Percentiles rank a stretch among this genome's conserved stretches.
These are phyloP conservation scores for Takifugu flavidus DNA, from an alignment of 2,113 vertebrate genomes.

Conservation along the genomic window DNA sequence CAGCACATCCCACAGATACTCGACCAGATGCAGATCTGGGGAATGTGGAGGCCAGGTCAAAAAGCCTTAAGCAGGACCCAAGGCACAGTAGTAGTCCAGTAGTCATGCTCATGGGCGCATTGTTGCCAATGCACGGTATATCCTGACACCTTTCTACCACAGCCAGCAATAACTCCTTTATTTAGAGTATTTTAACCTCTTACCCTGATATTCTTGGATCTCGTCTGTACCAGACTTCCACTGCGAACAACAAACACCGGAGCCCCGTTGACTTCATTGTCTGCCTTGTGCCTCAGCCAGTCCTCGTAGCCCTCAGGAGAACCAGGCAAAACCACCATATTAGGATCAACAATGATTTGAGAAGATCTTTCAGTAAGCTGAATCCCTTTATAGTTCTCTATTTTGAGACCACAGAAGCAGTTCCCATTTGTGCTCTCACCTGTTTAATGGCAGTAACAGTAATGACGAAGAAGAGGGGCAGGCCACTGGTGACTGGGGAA, in stretches of 20 bases:
- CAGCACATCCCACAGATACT: too few relatives aligned
- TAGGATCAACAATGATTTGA: too few relatives aligned
- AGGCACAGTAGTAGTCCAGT: too few relatives aligned
- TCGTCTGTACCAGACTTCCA: slow-evolving; percentile 95
- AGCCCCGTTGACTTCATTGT: slow-evolving; percentile 97
- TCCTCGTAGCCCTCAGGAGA: slow-evolving; percentile 90
- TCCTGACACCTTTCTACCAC: too few relatives aligned
- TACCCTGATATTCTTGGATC: slow-evolving; percentile 97
- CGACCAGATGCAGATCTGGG: too few relatives aligned
- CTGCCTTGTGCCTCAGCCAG: slow-evolving; percentile 96
- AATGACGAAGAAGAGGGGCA: slow-evolving; percentile 99
- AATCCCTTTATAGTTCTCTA: slow-evolving; percentile 13
- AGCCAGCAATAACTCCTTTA: too few relatives aligned
- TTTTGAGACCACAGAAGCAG: slow-evolving; percentile 33
- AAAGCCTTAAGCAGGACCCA: too few relatives aligned
- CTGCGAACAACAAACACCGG: slow-evolving; percentile 97
- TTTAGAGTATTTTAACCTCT: slow-evolving; percentile 9
- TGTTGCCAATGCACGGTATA: too few relatives aligned
- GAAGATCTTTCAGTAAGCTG: too few relatives aligned
- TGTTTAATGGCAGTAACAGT: slow-evolving; percentile 98
- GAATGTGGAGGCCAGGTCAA: too few relatives aligned
- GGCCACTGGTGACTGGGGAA: slow-evolving; percentile 96
- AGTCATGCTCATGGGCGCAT: too few relatives aligned
- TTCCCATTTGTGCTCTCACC: slow-evolving; percentile 72
- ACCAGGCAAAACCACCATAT: too few relatives aligned